Evolutionary conservation across 2,888 invertebrate species (phyloP), one percentile per base, ranked within the genome.

Genomic region (Exocentrus adspersus): DNA sequence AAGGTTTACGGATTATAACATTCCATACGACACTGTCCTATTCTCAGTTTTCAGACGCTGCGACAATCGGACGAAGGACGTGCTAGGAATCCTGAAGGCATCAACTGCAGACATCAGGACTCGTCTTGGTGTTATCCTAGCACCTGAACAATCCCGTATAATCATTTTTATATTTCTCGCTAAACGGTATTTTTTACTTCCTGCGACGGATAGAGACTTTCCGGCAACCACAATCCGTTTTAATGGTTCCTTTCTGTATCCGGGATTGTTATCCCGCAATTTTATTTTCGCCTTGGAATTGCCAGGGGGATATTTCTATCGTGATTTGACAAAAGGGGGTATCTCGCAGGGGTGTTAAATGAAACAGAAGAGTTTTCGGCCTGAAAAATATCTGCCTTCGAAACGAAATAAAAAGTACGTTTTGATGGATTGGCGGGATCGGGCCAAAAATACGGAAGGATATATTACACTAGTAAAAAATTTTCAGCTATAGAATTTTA

Each of bases 101-200:
- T 58, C 54, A 42, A 42, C 58, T 37, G 19, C 7, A 61, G 50
- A 50, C 62, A 54, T 41, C 9, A 46, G 37, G 54, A 60, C 64
- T 57, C 52, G 61, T 61, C 45, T 50, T 16, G 30, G 32, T 37
- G 30, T 53, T 32, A 58, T 58, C 52, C 12, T 53, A 48, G 43
- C 58, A 53, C 54, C 37, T 60, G 50, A 53, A 57, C 64, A 65
- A 61, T 65, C 53, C 45, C 48, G 30, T 21, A 52, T 65, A 65
- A 65, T 65, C 58, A 48, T 61, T 61, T 64, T 61, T 52, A 58
- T 65, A 64, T 61, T 59, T 58, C 50, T 52, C 28, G 42, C 43
- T 54, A 54, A 42, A 54, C 37, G 41, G 14, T 30, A 43, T 21
- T 21, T n/a, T 14, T 21, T 28, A 43, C 43, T 54, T 54, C 54